Evolutionary conservation across 2,888 invertebrate species (phyloP).

Genomic region (Leptinotarsa juncta): DNA sequence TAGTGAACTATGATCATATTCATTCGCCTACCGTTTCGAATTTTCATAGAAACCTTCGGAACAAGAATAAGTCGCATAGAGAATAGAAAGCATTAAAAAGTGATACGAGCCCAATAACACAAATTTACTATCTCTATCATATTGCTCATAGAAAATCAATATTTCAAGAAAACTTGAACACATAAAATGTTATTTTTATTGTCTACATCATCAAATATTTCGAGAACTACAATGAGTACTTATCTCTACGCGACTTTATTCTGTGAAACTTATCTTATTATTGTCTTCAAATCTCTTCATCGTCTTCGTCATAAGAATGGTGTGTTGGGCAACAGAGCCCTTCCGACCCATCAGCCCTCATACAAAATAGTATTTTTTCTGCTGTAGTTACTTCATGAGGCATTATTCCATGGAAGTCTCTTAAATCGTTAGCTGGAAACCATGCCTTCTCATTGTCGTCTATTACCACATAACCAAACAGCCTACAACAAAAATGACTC

Average conservation of each 20-base stretch:
- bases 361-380: conserved; percentile 86
- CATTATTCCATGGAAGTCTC: conserved; percentile 90
- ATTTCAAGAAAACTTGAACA: too few relatives aligned
- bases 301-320: conserved; percentile 68
- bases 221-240: not conserved
- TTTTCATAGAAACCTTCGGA: not conserved
- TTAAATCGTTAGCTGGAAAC: conserved; percentile 90
- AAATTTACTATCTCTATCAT: too few relatives aligned
- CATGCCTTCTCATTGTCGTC: conserved; percentile 92
- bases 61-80: not conserved
- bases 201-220: too few relatives aligned
- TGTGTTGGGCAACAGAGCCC: conserved; percentile 83
- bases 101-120: not conserved
- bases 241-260: conserved; percentile 1
- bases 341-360: conserved; percentile 84
- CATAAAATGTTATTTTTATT: too few relatives aligned
- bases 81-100: not conserved
- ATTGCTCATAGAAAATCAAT: too few relatives aligned
- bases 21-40: not conserved
- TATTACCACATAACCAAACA: conserved; percentile 82
- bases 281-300: conserved; percentile 44
- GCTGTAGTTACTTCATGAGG: conserved; percentile 83
- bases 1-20: too few relatives aligned
- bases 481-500: conserved; percentile 68
- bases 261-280: conserved; percentile 12